A percentile compares a stretch with the other conserved stretches of the same genome.
phyloP scores from a whole-genome alignment of 2,113 vertebrate species.

The Agapornis roseicollis region DNA sequence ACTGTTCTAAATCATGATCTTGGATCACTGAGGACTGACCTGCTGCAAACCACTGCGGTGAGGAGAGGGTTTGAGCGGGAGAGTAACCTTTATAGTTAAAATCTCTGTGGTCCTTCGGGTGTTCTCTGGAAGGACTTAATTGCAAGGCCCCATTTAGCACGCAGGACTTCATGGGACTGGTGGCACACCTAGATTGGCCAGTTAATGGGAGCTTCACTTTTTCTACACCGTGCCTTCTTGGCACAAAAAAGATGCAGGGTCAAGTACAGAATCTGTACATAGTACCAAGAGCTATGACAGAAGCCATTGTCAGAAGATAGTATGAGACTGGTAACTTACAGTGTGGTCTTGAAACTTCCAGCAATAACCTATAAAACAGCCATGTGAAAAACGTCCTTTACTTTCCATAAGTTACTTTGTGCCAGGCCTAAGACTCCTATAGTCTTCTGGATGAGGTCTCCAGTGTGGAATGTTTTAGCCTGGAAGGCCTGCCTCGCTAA shows the following conservation, averaged over 20 bases:
- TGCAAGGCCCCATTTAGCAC: not conserved
- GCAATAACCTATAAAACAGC: not conserved
- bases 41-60: not conserved
- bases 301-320: not conserved
- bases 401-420: not conserved
- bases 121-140: not conserved
- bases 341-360: not conserved
- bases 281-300: not conserved
- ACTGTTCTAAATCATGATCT: slow-evolving; percentile 13
- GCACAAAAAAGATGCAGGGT: not conserved
- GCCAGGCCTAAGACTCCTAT: fast-evolving
- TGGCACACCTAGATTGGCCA: not conserved
- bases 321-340: not conserved
- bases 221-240: not conserved
- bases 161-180: not conserved
- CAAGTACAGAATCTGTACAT: fast-evolving
- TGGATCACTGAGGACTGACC: not conserved
- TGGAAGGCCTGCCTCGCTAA: not conserved
- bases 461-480: not conserved
- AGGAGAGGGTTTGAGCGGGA: not conserved
- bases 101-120: not conserved
- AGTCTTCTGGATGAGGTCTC: not conserved
- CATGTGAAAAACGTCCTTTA: not conserved
- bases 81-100: not conserved
- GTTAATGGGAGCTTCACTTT: not conserved